phyloP scores from a whole-genome alignment of 2,888 invertebrate species.

The Thysanoteuthis rhombus region DNA sequence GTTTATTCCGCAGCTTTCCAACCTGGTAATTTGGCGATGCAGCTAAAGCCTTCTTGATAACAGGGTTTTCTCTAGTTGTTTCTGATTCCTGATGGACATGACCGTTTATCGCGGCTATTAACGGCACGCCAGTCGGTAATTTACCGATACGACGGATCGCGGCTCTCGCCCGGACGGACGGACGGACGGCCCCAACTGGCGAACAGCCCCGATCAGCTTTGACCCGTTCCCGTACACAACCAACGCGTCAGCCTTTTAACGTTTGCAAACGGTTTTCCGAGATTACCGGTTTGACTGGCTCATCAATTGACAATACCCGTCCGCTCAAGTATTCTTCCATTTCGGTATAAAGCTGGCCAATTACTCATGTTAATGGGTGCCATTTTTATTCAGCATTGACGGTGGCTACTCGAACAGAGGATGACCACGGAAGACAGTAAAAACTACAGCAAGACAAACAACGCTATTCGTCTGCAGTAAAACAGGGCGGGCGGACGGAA shows the following conservation, averaged over 20 bases:
- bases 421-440: background rate
- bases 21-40: background rate
- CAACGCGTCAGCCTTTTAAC: slow-evolving; percentile 12
- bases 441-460: background rate
- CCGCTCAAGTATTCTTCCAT: background rate
- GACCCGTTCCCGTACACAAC: background rate
- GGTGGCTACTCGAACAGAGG: background rate
- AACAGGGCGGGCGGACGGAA: background rate
- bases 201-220: background rate
- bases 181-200: background rate
- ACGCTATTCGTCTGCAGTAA: background rate
- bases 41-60: background rate
- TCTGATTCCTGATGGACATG: background rate
- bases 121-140: background rate
- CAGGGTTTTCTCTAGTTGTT: background rate
- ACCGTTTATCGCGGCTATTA: background rate
- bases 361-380: background rate
- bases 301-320: background rate
- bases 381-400: background rate
- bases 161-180: background rate
- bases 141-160: slow-evolving; percentile 12
- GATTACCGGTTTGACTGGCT: background rate
- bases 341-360: background rate
- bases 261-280: background rate
- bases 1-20: background rate